Evolutionary conservation across 1,140 invertebrate genomes (phyloP).

Genomic region (Drosophila sproati): DNA sequence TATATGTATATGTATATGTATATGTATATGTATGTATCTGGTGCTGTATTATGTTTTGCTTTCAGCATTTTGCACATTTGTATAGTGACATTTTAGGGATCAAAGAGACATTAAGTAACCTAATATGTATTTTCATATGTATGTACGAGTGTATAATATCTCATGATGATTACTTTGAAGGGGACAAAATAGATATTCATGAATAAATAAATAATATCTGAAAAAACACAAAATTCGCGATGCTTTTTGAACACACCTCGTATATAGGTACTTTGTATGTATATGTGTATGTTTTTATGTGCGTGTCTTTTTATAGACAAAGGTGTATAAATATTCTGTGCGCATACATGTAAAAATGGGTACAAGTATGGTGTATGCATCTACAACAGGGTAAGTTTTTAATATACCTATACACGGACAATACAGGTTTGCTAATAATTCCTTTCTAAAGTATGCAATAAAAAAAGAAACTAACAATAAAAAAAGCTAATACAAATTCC

Average conservation of each 20-base stretch:
- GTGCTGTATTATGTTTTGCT: not conserved
- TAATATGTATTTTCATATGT: conserved; percentile 1
- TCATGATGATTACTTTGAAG: no score
- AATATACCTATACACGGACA: not conserved
- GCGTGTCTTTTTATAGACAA: not conserved
- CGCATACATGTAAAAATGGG: no score
- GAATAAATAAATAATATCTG: no score
- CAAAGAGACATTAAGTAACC: not conserved
- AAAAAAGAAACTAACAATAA: not conserved
- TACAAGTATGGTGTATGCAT: not conserved
- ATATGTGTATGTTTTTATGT: no score
- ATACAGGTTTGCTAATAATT: not conserved
- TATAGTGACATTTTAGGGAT: conserved; percentile 30
- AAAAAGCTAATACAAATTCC: not conserved
- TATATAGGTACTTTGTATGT: no score
- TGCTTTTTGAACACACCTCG: no score
- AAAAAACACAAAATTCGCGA: no score
- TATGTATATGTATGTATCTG: not conserved
- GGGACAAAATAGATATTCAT: no score
- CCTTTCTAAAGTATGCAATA: conserved; percentile 9
- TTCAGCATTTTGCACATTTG: not conserved
- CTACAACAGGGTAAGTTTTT: not conserved
- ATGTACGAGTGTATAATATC: no score
- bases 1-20: not conserved
- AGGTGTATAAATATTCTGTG: not conserved